Percentiles rank a stretch among this genome's conserved stretches.
phyloP scores from a whole-genome alignment of 2,888 invertebrate genomes.

The Rhamphomyia laevipes region DNA sequence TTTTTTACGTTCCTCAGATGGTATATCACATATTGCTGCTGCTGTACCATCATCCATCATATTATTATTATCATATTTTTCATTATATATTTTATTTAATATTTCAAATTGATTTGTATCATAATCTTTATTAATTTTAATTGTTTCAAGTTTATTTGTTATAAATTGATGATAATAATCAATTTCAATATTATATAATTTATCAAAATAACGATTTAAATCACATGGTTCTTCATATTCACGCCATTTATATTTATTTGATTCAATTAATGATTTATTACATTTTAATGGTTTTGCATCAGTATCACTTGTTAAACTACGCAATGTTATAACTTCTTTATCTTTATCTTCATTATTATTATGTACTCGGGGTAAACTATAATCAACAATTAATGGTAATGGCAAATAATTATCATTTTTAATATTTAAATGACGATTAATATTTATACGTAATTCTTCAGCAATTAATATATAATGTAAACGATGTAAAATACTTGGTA shows the following conservation, averaged over 20 bases:
- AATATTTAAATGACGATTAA: slow-evolving; percentile 26
- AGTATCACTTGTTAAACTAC: background rate
- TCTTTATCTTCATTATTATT: slow-evolving; percentile 22
- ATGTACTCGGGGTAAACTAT: slow-evolving; percentile 24
- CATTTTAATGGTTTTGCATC: background rate
- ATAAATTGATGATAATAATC: slow-evolving; percentile 58
- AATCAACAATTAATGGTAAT: slow-evolving; percentile 25
- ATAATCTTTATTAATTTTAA: background rate
- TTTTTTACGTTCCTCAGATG: too few species aligned
- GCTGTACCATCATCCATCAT: too few species aligned
- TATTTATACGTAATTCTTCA: slow-evolving; percentile 33
- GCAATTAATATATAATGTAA: slow-evolving; percentile 30
- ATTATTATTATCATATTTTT: background rate
- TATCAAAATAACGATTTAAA: slow-evolving; percentile 4
- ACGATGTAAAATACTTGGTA: slow-evolving; percentile 80
- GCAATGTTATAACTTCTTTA: slow-evolving; percentile 9
- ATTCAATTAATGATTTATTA: background rate
- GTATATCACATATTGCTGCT: too few species aligned
- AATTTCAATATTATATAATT: slow-evolving; percentile 50
- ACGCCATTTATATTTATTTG: slow-evolving; percentile 22
- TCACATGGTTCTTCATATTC: slow-evolving; percentile 50
- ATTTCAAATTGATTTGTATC: background rate
- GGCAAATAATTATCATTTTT: slow-evolving; percentile 22
- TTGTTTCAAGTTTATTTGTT: slow-evolving; percentile 11
- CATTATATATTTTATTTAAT: background rate